Evolutionary conservation across 2,797 vertebrate genomes (phyloP), one percentile per base, ranked within the genome.

Genomic region (Hapalemur alaotrensis): DNA sequence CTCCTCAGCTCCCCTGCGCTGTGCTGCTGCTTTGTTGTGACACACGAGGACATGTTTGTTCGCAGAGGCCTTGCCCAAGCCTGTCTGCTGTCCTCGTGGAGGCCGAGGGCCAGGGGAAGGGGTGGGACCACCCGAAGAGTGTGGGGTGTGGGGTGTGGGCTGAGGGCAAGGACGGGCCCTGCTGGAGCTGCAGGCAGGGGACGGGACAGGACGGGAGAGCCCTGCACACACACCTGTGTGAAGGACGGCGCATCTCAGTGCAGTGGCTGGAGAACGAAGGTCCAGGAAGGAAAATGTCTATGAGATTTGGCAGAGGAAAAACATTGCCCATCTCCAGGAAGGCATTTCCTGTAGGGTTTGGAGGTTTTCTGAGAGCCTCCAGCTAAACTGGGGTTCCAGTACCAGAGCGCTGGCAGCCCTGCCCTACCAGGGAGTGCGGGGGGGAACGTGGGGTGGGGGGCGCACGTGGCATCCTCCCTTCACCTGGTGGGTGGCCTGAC

Each of bases 1-100:
- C 23, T 22, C 57, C 28, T 41, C 54, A 57, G 22, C 54, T 12
- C 3, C 28, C 23, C 8, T 15, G 4, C 7, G 38, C 3, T 11
- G 23, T 4, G 2, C 2, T 41, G n/a, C 17, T 65, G 32, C 3
- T 73, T 7, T 25, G 59, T 67, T 41, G 48, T 57, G 11, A 0
- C 17, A 48, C 12, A 20, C 2, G 10, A 38, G 35, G n/a, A 3
- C 7, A 2, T 23, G 22, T 30, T 35, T 15, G 0, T 12, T 18
- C 18, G 22, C 43, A 50, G 76, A n/a, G 15, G 46, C 41, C 65
- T 54, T n/a, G 22, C 72, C 43, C 38, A 32, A 28, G 18, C 54
- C 35, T 3, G 7, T 9, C 10, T 5, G 0, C 65, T 80, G 25
- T 59, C 23, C 17, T 22, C 8, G 12, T 17, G 22, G 15, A 5